Conservation (phyloP, 2,888 invertebrate species). For the Scaptomyza cyrtandrae region DNA sequence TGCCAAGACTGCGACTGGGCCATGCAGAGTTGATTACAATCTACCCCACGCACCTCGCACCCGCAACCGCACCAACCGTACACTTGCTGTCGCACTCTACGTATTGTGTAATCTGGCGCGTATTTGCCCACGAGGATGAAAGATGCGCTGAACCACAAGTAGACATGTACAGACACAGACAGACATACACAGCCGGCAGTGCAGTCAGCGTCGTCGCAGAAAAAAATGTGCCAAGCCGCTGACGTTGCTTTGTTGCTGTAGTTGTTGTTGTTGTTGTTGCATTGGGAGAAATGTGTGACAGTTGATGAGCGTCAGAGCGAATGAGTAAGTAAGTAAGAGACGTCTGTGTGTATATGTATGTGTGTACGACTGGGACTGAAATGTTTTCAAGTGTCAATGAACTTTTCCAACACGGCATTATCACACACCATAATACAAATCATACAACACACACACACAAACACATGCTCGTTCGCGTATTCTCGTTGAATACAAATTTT, state of each 20-base stretch:
- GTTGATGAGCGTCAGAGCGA: constrained; percentile 79
- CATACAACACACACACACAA: constrained; percentile 49
- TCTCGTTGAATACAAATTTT: constrained; percentile 67
- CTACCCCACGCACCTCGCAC: background rate
- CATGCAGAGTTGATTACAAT: constrained; percentile 37
- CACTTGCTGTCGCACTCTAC: constrained; percentile 40
- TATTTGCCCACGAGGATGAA: constrained; percentile 80
- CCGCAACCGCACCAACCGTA: constrained; percentile 15
- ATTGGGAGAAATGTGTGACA: constrained; percentile 82
- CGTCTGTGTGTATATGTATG: constrained; percentile 47
- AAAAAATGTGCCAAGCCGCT: constrained; percentile 77
- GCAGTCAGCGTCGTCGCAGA: constrained; percentile 29
- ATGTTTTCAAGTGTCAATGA: constrained; percentile 84
- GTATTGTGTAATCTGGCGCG: constrained; percentile 76
- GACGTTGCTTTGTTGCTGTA: constrained; percentile 47
- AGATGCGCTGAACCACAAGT: constrained; percentile 75
- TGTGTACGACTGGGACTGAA: constrained; percentile 61
- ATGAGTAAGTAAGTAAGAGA: constrained; percentile 68
- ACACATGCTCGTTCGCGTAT: constrained; percentile 43
- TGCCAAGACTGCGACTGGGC: constrained; percentile 30
- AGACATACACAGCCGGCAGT: constrained; percentile 16
- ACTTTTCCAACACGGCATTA: constrained; percentile 82
- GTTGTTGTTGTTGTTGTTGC: constrained; percentile 40
- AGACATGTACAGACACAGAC: constrained; percentile 70
- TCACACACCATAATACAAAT: constrained; percentile 68